Evolutionary conservation across 2,888 invertebrate genomes (phyloP).

Genomic region (Andrena bicolor): DNA sequence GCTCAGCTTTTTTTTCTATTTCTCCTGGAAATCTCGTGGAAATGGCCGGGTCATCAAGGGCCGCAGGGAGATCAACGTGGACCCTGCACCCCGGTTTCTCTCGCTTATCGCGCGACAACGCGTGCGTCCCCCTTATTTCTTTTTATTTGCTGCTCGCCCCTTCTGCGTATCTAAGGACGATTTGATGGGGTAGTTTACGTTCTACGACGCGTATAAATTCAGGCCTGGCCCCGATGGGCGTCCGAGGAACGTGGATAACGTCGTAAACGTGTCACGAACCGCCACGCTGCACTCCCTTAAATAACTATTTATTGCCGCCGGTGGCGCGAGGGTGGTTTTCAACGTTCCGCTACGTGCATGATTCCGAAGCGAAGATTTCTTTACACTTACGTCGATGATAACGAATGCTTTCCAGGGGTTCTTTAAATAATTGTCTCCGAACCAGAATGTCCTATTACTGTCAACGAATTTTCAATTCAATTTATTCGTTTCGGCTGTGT

Average conservation of each 20-base stretch:
- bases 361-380: background rate
- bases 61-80: constrained; percentile 41
- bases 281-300: constrained; percentile 17
- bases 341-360: background rate
- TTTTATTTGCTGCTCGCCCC: constrained; percentile 46
- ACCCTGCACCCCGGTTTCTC: constrained; percentile 37
- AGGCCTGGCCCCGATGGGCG: constrained; percentile 21
- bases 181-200: constrained; percentile 56
- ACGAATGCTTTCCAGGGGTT: background rate
- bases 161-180: constrained; percentile 41
- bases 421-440: background rate
- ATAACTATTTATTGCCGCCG: constrained; percentile 36
- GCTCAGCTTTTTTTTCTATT: constrained; percentile 59
- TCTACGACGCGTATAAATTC: constrained; percentile 58
- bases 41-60: constrained; percentile 25
- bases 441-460: background rate
- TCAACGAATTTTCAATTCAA: background rate
- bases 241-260: constrained; percentile 36
- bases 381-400: background rate
- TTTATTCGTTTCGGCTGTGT: background rate
- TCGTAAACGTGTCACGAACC: constrained; percentile 47
- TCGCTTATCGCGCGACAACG: constrained; percentile 56
- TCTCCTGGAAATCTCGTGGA: constrained; percentile 30
- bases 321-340: background rate
- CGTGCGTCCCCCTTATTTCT: constrained; percentile 35